Evolutionary conservation across 2,113 vertebrate genomes (phyloP).

Genomic region (Sceloporus undulatus): DNA sequence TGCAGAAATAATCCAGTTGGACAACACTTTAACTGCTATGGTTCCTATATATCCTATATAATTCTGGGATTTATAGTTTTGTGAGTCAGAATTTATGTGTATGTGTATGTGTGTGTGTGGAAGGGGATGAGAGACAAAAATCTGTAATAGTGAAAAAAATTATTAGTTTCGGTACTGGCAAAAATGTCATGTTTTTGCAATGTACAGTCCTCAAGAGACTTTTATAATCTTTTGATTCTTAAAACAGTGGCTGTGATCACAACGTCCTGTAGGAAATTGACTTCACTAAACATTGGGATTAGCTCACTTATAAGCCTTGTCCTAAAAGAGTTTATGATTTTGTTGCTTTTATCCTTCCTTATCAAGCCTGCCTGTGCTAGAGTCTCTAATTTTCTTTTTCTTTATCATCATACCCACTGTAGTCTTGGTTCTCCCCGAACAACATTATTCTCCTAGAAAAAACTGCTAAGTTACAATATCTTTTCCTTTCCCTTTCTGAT

Average conservation of each 20-base stretch:
- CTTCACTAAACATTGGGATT: background rate
- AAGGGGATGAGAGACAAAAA: too few relatives aligned
- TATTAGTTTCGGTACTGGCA: background rate
- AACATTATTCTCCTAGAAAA: slow-evolving; percentile 47
- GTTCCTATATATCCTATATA: too few relatives aligned
- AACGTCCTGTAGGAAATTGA: background rate
- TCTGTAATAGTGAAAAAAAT: too few relatives aligned
- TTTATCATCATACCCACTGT: background rate
- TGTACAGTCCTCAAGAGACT: background rate
- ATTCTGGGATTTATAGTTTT: too few relatives aligned
- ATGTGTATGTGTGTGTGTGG: too few relatives aligned
- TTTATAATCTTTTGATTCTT: background rate
- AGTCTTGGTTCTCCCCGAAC: slow-evolving; percentile 27
- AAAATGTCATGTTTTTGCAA: background rate
- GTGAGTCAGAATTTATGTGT: background rate
- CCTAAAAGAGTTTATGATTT: background rate
- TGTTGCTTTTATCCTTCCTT: background rate
- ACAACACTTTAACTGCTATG: too few relatives aligned
- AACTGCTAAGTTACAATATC: slow-evolving; percentile 54
- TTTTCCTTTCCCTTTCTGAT: slow-evolving; percentile 57
- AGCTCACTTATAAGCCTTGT: background rate
- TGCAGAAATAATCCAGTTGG: too few relatives aligned
- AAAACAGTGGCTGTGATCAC: background rate
- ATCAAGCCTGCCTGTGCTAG: background rate
- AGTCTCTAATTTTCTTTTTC: background rate